Conservation (phyloP, 2,113 vertebrate species). For the Sebastes schlegelii region DNA sequence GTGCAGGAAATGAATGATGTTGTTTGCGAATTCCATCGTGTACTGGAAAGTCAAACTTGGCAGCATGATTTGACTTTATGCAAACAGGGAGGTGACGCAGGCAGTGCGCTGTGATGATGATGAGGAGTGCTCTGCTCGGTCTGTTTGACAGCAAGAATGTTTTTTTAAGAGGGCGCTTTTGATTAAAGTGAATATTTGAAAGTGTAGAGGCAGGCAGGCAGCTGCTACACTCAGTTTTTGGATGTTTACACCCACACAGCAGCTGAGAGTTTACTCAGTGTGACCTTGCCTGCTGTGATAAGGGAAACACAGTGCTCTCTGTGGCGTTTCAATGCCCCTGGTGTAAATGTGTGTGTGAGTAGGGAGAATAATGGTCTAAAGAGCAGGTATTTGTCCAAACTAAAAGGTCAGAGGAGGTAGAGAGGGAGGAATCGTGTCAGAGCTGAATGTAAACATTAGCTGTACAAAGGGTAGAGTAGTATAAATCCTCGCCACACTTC, state of each 20-base stretch:
- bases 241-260: constrained; percentile 31
- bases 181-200: constrained; percentile 10
- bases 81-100: constrained; percentile 45
- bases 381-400: constrained; percentile 64
- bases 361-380: constrained; percentile 49
- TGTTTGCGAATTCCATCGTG: constrained; percentile 23
- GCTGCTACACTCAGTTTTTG: constrained; percentile 50
- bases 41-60: constrained; percentile 37
- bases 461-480: constrained; percentile 26
- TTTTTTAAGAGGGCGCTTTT: not conserved
- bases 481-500: constrained; percentile 20
- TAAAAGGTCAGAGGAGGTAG: constrained; percentile 53
- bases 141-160: not conserved
- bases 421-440: constrained; percentile 22
- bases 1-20: constrained; percentile 8
- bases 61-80: constrained; percentile 76
- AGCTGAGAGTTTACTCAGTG: constrained; percentile 72
- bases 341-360: constrained; percentile 4
- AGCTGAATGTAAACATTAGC: constrained; percentile 63
- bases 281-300: constrained; percentile 77
- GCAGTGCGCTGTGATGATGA: not conserved
- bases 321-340: constrained; percentile 35
- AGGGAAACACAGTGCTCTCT: constrained; percentile 69
- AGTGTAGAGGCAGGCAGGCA: constrained; percentile 30
- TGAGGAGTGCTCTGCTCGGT: not conserved